Evolutionary conservation across 64 coral and sea anemone genomes (phyloP).

Genomic region (Actinia tenebrosa): DNA sequence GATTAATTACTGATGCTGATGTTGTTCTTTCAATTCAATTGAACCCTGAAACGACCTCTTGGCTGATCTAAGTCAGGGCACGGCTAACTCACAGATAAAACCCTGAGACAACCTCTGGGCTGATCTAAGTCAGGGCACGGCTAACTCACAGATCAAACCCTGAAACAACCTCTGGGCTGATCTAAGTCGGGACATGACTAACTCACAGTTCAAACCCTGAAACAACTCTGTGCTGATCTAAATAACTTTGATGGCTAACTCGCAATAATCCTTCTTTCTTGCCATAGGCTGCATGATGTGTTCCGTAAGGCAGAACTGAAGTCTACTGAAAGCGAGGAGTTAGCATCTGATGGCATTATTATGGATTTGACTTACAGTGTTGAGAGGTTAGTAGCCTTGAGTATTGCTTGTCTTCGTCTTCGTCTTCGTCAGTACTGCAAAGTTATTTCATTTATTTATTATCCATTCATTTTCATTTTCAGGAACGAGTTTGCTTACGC

Average conservation of each 20-base stretch:
- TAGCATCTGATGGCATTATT: constrained; percentile 95
- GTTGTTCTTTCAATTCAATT: background rate
- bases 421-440: background rate
- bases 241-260: too few species aligned
- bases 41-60: background rate
- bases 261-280: background rate
- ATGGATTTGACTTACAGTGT: constrained; percentile 90
- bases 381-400: constrained; percentile 50
- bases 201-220: too few species aligned
- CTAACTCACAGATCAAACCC: too few species aligned
- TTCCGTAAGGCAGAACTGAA: constrained; percentile 73
- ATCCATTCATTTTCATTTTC: background rate
- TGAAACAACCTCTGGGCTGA: too few species aligned
- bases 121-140: too few species aligned
- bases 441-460: background rate
- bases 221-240: too few species aligned
- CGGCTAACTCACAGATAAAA: too few species aligned
- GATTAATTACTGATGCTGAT: background rate
- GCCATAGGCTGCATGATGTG: constrained; percentile 64
- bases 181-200: too few species aligned
- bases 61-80: too few species aligned
- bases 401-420: background rate
- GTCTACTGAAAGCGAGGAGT: constrained; percentile 52
- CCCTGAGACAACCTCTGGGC: too few species aligned
- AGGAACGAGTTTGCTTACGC: constrained; percentile 97